These are phyloP conservation scores for Microctonus aethiopoides DNA, from an alignment of 2,888 invertebrate species.

Conservation along the genomic window DNA sequence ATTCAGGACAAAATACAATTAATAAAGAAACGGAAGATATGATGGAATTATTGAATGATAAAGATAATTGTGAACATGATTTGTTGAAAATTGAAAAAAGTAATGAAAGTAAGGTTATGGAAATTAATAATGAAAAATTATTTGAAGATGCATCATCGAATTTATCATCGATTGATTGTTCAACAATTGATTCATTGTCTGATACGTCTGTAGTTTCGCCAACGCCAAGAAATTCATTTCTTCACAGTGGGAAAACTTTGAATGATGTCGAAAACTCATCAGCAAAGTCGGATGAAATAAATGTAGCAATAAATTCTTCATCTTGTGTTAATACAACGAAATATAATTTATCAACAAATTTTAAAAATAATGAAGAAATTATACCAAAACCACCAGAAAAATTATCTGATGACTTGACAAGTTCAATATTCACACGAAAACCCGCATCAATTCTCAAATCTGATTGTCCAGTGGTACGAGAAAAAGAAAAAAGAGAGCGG, in stretches of 20 bases:
- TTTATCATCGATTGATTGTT: constrained; percentile 72
- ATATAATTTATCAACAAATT: constrained; percentile 17
- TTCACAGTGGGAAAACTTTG: constrained; percentile 73
- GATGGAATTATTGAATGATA: constrained; percentile 31
- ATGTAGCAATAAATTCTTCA: neutral
- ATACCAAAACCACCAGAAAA: constrained; percentile 80
- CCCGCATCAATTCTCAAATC: constrained; percentile 69
- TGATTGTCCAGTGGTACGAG: constrained; percentile 78
- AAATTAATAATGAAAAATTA: neutral
- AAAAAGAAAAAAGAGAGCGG: constrained; percentile 81
- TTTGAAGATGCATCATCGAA: constrained; percentile 70
- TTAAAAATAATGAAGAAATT: constrained; percentile 69
- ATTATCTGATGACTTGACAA: constrained; percentile 68
- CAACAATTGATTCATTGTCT: constrained; percentile 31
- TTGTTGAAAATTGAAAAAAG: neutral
- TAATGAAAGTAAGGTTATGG: neutral
- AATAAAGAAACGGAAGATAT: constrained; percentile 51
- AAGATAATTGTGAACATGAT: neutral
- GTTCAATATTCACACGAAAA: constrained; percentile 73
- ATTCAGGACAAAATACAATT: constrained; percentile 48
- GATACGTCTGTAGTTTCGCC: constrained; percentile 62
- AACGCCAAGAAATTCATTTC: constrained; percentile 76
- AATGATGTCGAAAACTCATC: constrained; percentile 12
- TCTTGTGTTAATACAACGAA: neutral
- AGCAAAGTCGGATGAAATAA: neutral